Evolutionary conservation across 2,113 vertebrate species (phyloP).

Genomic region (Tautogolabrus adspersus): DNA sequence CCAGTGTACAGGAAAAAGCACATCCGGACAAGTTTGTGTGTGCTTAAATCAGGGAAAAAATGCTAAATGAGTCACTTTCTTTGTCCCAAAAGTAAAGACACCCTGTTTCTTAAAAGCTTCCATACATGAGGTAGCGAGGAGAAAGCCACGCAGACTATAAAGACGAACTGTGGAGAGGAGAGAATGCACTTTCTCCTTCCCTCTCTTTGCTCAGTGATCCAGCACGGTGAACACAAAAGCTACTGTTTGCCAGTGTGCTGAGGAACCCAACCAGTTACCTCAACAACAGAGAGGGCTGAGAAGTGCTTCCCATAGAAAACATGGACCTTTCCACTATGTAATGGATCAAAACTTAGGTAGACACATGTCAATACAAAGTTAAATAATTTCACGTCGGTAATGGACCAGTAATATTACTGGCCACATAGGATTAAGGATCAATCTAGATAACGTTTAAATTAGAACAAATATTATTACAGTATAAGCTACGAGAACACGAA

Average conservation of each 20-base stretch:
- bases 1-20: too few species aligned
- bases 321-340: not conserved
- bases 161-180: slow-evolving; percentile 65
- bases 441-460: too few species aligned
- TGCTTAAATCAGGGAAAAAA: slow-evolving; percentile 18
- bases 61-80: slow-evolving; percentile 33
- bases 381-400: not conserved
- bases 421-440: too few species aligned
- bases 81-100: slow-evolving; percentile 48
- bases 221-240: slow-evolving; percentile 79
- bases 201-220: slow-evolving; percentile 79
- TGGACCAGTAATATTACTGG: too few species aligned
- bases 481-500: too few species aligned
- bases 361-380: not conserved
- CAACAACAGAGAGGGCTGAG: slow-evolving; percentile 35
- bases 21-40: not conserved
- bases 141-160: slow-evolving; percentile 69
- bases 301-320: slow-evolving; percentile 39
- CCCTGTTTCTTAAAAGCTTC: slow-evolving; percentile 63
- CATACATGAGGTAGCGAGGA: slow-evolving; percentile 75
- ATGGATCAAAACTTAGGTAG: slow-evolving; percentile 10
- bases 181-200: slow-evolving; percentile 68
- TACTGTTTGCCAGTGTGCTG: slow-evolving; percentile 66
- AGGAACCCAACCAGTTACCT: slow-evolving; percentile 61
- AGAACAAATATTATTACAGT: too few species aligned